Base-by-base conservation (phyloP, 2,888 invertebrate genomes). In the Lapara coniferarum region DNA sequence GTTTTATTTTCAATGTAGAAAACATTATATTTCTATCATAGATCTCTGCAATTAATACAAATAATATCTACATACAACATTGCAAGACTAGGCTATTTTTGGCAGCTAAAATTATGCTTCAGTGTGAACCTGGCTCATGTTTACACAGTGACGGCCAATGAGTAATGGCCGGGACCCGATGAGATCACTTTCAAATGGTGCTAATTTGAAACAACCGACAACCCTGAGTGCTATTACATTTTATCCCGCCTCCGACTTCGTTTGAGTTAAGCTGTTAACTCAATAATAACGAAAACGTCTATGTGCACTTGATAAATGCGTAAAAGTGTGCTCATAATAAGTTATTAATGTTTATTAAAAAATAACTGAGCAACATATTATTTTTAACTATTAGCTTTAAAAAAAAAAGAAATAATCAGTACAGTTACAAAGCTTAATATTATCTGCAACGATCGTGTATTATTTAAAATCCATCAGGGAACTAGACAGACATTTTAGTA, bases 181-280 rank as follows among this genome's bases (percentile, higher is more conserved):
- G 92, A 92, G 90, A 89, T 92, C 92, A 92, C 85, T 86, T 86
- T 84, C 84, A 86, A 87, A 87, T 85, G 81, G 84, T 82, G 85
- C 88, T 90, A 91, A 92, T 91, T 91, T 81, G 77, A 81, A 83
- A 80, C 81, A 83, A 80, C 82, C 79, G 74, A 73, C 82, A 82
- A 79, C 84, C 83, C 81, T 79, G 79, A 77, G 80, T 81, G 85
- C 86, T 84, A 83, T 82, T 88, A 86, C 81, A 57, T 49, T 69
- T 56, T 66, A 66, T 56, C 55, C 56, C 56, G 30, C 49, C 69
- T 56, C 49, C 56, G 30, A 63, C 56, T 66, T 16, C 46, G 49
- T 66, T 53, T 55, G 46, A 53, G 46, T 46, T 63, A 66, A 66
- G 25, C 44, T 51, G 66, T 30, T 56, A 55, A 10, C 49, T 66